phyloP scores from a whole-genome alignment of 2,797 vertebrate species.

The Syngnathus acus region DNA sequence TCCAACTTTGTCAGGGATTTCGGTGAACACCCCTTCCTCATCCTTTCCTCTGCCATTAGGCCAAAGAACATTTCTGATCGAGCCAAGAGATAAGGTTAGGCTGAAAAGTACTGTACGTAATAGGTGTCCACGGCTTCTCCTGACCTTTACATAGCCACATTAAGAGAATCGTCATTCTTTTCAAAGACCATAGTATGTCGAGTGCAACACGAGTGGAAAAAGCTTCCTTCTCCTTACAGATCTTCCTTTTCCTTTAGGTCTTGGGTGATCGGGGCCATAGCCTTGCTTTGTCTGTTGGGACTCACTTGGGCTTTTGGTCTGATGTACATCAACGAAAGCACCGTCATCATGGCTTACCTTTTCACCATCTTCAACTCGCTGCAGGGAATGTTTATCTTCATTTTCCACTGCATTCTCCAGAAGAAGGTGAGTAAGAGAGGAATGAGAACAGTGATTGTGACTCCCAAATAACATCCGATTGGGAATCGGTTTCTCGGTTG shows the following conservation, averaged over 20 bases:
- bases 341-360: slow-evolving; percentile 97
- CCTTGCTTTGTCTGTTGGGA: slow-evolving; percentile 92
- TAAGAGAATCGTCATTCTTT: slow-evolving; percentile 3
- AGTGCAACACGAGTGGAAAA: not conserved
- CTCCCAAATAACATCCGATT: not conserved
- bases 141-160: slow-evolving; percentile 1
- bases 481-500: not conserved
- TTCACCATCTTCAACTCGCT: slow-evolving; percentile 99
- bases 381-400: slow-evolving; percentile 99
- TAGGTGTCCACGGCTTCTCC: not conserved
- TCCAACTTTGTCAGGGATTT: slow-evolving; percentile 25
- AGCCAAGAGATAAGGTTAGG: slow-evolving; percentile 7
- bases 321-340: slow-evolving; percentile 95
- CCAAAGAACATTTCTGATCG: slow-evolving; percentile 23
- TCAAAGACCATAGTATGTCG: not conserved
- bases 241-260: slow-evolving; percentile 68
- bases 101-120: not conserved
- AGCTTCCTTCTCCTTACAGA: slow-evolving; percentile 1
- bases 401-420: slow-evolving; percentile 97
- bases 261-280: slow-evolving; percentile 95
- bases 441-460: not conserved
- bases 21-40: slow-evolving; percentile 37
- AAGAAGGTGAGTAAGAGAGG: slow-evolving; percentile 82
- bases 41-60: slow-evolving; percentile 27
- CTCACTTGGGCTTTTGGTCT: slow-evolving; percentile 97